Percentiles rank a stretch among this genome's conserved stretches.
Conservation (phyloP, 2,888 invertebrate species). For the Mantis religiosa region DNA sequence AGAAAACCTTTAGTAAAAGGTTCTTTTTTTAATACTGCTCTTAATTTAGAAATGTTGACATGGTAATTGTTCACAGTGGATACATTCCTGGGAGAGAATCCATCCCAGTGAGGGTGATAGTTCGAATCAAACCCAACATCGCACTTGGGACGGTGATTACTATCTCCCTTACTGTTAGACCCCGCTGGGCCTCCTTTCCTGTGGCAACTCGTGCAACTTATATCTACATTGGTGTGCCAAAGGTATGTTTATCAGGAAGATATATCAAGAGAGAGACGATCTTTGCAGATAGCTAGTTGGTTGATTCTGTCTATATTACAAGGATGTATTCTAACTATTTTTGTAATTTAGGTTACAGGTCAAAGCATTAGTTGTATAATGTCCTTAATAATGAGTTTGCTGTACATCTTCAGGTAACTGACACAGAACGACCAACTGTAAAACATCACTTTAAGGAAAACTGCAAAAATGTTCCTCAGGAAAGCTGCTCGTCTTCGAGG, state of each 20-base stretch:
- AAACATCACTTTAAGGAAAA: conserved; percentile 62
- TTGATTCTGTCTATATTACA: no score
- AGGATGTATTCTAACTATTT: no score
- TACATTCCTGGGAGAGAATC: neutral
- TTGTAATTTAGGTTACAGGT: no score
- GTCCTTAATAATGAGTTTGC: neutral
- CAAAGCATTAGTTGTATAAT: no score
- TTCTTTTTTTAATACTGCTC: no score
- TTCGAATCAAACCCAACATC: neutral
- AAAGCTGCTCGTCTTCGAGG: conserved; percentile 58
- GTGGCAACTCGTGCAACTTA: neutral
- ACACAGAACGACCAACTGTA: conserved; percentile 37
- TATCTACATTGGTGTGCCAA: neutral
- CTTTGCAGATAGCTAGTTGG: neutral
- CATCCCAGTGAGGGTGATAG: neutral
- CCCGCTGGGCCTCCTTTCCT: neutral
- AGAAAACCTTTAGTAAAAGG: no score
- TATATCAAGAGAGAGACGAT: neutral
- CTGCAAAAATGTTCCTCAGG: conserved; percentile 53
- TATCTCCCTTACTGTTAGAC: neutral
- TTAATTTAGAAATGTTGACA: no score
- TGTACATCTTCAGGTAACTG: neutral
- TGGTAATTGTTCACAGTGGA: neutral
- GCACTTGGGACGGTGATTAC: neutral
- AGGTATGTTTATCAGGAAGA: neutral